phyloP scores from a whole-genome alignment of 2,888 invertebrate genomes.

The Hydroisotoma schaefferi region DNA sequence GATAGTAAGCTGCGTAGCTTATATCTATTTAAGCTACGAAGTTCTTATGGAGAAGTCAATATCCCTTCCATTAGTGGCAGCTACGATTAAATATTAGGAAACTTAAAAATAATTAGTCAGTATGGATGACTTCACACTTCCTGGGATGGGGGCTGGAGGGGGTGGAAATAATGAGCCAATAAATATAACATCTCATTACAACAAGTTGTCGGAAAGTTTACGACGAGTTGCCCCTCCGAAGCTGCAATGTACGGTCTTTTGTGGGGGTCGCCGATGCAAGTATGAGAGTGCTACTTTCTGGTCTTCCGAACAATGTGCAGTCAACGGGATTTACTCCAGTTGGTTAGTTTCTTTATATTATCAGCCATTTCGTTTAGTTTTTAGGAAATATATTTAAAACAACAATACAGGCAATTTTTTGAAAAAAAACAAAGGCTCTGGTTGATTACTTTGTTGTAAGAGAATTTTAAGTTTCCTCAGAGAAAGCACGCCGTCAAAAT shows the following conservation, averaged over 20 bases:
- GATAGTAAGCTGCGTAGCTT: no score
- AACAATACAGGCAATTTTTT: not conserved
- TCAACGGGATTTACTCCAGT: conserved; percentile 76
- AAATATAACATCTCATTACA: conserved; percentile 51
- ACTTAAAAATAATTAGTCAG: no score
- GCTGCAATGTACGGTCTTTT: conserved; percentile 76
- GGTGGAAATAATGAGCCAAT: conserved; percentile 44
- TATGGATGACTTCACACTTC: conserved; percentile 48
- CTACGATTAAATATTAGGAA: no score
- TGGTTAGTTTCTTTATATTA: conserved; percentile 61
- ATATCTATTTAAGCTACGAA: no score
- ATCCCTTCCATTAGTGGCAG: no score
- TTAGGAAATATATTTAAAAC: not conserved
- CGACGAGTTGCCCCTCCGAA: conserved; percentile 65
- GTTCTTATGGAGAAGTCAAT: no score
- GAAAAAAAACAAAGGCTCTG: not conserved
- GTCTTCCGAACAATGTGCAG: conserved; percentile 62
- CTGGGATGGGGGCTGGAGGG: conserved; percentile 29
- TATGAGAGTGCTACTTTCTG: conserved; percentile 69
- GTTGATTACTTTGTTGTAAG: not conserved
- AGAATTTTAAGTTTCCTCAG: no score
- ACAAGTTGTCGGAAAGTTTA: conserved; percentile 56
- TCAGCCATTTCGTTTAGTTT: not conserved
- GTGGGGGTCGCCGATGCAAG: conserved; percentile 76
- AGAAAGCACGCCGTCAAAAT: no score